Evolutionary conservation across 1,140 invertebrate species (phyloP), one percentile per base, ranked within the genome.

Genomic region (Trichonephila clavipes): DNA sequence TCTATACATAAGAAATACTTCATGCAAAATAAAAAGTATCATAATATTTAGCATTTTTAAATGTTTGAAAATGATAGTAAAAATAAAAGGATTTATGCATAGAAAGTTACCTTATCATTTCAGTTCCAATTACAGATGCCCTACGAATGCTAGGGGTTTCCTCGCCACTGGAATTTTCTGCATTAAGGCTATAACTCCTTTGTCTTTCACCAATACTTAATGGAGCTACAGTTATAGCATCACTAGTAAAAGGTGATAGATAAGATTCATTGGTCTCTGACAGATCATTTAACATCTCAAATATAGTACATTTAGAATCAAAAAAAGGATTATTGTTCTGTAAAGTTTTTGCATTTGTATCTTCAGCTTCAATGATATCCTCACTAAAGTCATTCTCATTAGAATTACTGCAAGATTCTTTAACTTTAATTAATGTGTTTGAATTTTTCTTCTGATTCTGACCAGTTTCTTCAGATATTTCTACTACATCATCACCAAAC

Each of bases 21-120:
- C 34, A 40, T 40, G 4, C 34, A 40, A 40, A 40, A 40, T 40
- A 40, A 40, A 40, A 40, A 40, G 34, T 40, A 40, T 40, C 34
- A 1, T 40, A 40, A 40, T 40, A 40, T 40, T 40, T 40, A 40
- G 34, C 34, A 40, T 40, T 40, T 40, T 40, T 40, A 40, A 40
- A 40, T 40, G n/a, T 44, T 83, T 14, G 40, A 44, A 6, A 18
- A 83, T 83, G 61, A 16, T 62, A 62, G 19, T 7, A 19, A 18
- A 85, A 85, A 4, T 21, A 85, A 8, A 85, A 7, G 18, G 18
- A 93, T 97, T 96, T 92, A 96, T 51, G 51, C 94, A 83, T 61
- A 90, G 51, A 69, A 51, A 77, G 61, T 24, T 88, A 94, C 94
- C 93, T 94, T 21, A 94, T 94, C 92, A 94, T 94, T 87, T 95